These are phyloP conservation scores for Camelus dromedarius DNA, from an alignment of 2,113 vertebrate species.

Conservation along the genomic window DNA sequence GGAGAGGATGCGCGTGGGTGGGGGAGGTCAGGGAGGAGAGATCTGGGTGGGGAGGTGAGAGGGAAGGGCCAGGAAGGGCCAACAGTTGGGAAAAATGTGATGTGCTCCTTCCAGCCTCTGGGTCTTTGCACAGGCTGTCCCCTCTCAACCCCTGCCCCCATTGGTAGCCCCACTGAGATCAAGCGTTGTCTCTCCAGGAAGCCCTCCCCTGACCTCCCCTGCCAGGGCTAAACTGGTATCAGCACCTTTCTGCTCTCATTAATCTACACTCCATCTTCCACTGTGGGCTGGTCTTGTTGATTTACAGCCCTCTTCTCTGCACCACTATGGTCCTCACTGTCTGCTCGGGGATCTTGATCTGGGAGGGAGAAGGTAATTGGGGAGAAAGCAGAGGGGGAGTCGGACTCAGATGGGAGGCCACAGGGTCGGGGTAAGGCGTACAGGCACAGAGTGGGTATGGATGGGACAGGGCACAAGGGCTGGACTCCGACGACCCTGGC, in stretches of 20 bases:
- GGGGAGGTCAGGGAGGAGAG: background rate
- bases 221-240: background rate
- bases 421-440: accelerated
- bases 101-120: background rate
- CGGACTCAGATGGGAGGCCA: background rate
- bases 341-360: background rate
- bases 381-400: background rate
- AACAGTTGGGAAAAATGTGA: background rate
- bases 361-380: background rate
- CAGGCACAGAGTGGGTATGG: background rate
- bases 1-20: background rate
- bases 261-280: background rate
- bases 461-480: background rate
- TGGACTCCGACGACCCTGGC: background rate
- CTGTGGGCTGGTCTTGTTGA: background rate
- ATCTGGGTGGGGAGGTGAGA: background rate
- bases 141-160: accelerated
- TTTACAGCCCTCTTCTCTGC: background rate
- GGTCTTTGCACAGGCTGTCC: background rate
- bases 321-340: background rate
- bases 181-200: constrained; percentile 17
- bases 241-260: background rate
- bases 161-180: background rate
- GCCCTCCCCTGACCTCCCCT: background rate
- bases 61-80: background rate